phyloP scores from a whole-genome alignment of 2,888 invertebrate species.

The Baccha elongata region DNA sequence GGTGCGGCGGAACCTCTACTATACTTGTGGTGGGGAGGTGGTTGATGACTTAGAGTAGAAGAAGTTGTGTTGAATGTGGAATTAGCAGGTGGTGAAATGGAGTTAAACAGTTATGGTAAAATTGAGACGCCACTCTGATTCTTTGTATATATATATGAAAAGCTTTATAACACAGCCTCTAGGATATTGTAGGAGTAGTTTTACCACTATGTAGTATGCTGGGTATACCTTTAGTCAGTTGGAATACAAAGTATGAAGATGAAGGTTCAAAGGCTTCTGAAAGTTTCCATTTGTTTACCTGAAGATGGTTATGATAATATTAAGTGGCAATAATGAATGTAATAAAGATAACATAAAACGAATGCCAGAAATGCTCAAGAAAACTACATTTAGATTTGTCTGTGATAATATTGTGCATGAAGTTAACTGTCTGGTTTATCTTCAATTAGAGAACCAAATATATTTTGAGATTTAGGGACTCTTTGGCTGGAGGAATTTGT shows the following conservation, averaged over 20 bases:
- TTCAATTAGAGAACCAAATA: neutral
- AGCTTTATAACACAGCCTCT: neutral
- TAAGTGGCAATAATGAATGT: conserved; percentile 23
- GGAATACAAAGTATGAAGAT: neutral
- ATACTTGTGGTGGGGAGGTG: neutral
- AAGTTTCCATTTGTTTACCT: conserved; percentile 33
- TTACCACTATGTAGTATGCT: neutral
- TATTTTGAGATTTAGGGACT: neutral
- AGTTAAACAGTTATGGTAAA: conserved; percentile 10
- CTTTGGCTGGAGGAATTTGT: neutral
- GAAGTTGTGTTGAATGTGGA: neutral
- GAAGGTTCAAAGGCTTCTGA: neutral
- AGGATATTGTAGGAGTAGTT: neutral
- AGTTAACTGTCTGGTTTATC: conserved; percentile 11
- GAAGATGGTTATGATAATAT: conserved; percentile 26
- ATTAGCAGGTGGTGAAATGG: conserved; percentile 14
- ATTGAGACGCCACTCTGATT: neutral
- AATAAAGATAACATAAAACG: conserved; percentile 33
- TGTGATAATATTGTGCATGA: conserved; percentile 1
- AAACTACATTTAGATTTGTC: conserved; percentile 13
- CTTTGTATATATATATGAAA: neutral
- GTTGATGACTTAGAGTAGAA: neutral
- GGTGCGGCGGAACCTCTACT: neutral
- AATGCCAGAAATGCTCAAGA: conserved; percentile 20
- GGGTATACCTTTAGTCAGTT: too few relatives aligned